phyloP scores from a whole-genome alignment of 1,140 invertebrate species.

The Megalopta genalis region DNA sequence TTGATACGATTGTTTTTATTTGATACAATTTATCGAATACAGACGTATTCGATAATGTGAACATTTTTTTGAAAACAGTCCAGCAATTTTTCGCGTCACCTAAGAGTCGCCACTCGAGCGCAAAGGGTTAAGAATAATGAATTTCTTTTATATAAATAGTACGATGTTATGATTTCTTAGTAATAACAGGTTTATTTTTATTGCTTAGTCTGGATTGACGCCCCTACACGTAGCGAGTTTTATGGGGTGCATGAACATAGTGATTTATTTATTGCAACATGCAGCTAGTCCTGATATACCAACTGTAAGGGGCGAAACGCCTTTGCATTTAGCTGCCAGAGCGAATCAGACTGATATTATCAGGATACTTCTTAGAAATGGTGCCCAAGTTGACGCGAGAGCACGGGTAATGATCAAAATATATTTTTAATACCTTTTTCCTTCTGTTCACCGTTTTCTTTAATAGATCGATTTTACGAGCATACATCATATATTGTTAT shows the following conservation, averaged over 20 bases:
- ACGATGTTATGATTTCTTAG: constrained; percentile 33
- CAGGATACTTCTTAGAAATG: constrained; percentile 95
- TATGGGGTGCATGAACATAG: constrained; percentile 99
- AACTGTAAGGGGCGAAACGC: constrained; percentile 97
- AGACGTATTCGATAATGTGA: too few species aligned
- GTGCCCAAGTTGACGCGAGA: constrained; percentile 96
- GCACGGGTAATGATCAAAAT: constrained; percentile 84
- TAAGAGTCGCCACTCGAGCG: too few species aligned
- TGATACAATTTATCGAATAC: too few species aligned
- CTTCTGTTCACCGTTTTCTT: background rate
- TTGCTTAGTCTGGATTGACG: constrained; percentile 91
- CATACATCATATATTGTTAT: constrained; percentile 28
- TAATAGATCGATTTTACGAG: constrained; percentile 10
- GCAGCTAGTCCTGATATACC: constrained; percentile 96
- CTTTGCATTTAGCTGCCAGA: constrained; percentile 96
- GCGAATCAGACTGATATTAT: constrained; percentile 99
- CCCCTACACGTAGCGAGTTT: constrained; percentile 98
- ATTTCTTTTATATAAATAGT: background rate
- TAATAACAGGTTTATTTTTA: constrained; percentile 54
- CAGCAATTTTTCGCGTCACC: too few species aligned
- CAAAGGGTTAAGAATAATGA: constrained; percentile 10
- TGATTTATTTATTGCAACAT: constrained; percentile 96
- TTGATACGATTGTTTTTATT: too few species aligned
- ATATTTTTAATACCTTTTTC: constrained; percentile 6
- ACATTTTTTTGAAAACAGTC: too few species aligned